Percentiles rank a stretch among this genome's conserved stretches.
phyloP scores from a whole-genome alignment of 1,140 invertebrate species.

The Bombus picipes region DNA sequence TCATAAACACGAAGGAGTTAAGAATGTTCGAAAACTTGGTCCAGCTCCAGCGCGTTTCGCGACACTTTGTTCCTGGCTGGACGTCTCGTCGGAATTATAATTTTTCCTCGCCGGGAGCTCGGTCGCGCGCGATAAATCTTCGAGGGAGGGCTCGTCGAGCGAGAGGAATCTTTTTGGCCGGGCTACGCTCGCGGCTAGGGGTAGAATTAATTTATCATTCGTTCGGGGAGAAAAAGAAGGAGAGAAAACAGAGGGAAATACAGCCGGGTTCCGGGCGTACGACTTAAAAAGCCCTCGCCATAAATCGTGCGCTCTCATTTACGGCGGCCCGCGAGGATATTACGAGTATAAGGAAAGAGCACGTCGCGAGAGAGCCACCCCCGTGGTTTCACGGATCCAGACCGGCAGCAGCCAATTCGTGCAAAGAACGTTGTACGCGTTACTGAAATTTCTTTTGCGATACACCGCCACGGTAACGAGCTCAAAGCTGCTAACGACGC shows the following conservation, averaged over 20 bases:
- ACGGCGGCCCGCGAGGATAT: constrained; percentile 18
- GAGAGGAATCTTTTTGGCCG: constrained; percentile 36
- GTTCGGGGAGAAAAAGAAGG: too few species aligned
- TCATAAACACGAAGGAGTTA: neutral
- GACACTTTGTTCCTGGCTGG: constrained; percentile 9
- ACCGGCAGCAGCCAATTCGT: constrained; percentile 6
- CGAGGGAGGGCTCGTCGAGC: neutral
- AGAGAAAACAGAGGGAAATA: neutral
- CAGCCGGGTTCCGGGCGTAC: neutral
- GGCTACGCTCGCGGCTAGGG: neutral
- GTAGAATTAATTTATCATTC: constrained; percentile 54
- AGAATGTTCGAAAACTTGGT: neutral
- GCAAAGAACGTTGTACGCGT: constrained; percentile 12
- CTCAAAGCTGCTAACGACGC: constrained; percentile 43
- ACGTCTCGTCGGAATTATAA: constrained; percentile 34
- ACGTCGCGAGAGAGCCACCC: neutral
- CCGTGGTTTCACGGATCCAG: neutral
- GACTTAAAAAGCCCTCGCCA: constrained; percentile 40
- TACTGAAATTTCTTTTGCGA: constrained; percentile 41
- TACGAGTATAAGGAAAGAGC: constrained; percentile 21
- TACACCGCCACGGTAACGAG: constrained; percentile 24
- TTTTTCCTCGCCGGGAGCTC: neutral
- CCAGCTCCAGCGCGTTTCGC: neutral
- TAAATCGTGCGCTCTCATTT: constrained; percentile 50
- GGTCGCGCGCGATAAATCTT: constrained; percentile 45